These are phyloP conservation scores for Epinephelus malabaricus DNA, from an alignment of 2,797 vertebrate genomes.

Conservation along the genomic window DNA sequence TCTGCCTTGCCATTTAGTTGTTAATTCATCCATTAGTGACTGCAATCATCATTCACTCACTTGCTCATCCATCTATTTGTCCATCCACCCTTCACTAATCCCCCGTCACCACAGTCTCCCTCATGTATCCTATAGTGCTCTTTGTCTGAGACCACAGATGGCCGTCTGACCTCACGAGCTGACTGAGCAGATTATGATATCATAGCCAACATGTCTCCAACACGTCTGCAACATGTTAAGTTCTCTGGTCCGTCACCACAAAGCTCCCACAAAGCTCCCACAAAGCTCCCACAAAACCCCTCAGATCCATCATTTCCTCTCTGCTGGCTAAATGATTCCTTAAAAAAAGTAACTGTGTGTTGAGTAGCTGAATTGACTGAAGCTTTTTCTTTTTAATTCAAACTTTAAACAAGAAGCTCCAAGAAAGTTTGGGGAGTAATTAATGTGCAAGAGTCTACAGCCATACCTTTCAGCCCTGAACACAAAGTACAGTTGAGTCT, in stretches of 20 bases:
- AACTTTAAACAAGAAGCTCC: not conserved
- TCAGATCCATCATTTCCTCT: not conserved
- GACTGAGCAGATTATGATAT: slow-evolving; percentile 66
- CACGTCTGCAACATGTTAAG: slow-evolving; percentile 42
- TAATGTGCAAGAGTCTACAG: too few relatives aligned
- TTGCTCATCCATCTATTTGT: not conserved
- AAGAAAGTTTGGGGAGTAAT: not conserved
- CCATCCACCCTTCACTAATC: slow-evolving; percentile 18
- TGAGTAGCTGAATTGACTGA: not conserved
- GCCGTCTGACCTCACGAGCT: slow-evolving; percentile 56
- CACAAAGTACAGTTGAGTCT: too few relatives aligned
- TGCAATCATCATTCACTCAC: not conserved
- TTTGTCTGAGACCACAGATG: slow-evolving; percentile 72
- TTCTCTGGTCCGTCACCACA: not conserved
- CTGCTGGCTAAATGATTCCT: not conserved
- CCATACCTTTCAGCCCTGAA: too few relatives aligned
- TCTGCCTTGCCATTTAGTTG: not conserved
- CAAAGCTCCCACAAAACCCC: slow-evolving; percentile 5
- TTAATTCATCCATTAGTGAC: not conserved
- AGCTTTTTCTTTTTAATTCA: not conserved
- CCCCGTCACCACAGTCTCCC: not conserved
- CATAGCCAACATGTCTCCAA: slow-evolving; percentile 42
- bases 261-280: slow-evolving; percentile 5
- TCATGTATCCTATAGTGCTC: slow-evolving; percentile 28
- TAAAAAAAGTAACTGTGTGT: not conserved